phyloP scores from a whole-genome alignment of 2,113 vertebrate species.

The Meles meles region DNA sequence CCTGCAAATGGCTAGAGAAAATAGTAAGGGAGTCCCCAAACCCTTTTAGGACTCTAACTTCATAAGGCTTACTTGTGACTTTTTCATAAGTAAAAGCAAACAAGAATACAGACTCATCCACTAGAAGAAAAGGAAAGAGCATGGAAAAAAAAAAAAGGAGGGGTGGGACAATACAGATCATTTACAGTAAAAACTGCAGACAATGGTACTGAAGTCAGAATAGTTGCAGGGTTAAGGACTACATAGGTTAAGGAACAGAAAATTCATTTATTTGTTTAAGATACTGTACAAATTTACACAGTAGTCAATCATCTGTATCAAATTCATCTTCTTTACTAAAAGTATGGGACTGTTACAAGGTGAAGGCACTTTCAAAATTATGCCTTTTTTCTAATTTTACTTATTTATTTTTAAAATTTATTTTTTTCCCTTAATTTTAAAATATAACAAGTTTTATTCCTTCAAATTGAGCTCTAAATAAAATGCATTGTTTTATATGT shows the following conservation, averaged over 20 bases:
- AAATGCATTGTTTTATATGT: not conserved
- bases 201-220: not conserved
- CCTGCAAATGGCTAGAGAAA: not conserved
- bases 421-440: not conserved
- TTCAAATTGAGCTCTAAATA: conserved; percentile 7
- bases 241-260: not conserved
- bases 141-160: not conserved
- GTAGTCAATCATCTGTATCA: not conserved
- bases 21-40: not conserved
- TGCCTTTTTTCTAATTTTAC: not conserved
- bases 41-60: not conserved
- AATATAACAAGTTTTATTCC: not conserved
- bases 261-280: not conserved
- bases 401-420: not conserved
- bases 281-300: not conserved
- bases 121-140: not conserved
- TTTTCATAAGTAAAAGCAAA: not conserved
- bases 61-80: not conserved
- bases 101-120: not conserved
- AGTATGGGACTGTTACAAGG: not conserved
- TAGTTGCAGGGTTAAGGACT: not conserved
- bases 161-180: not conserved
- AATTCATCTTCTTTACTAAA: conserved; percentile 6
- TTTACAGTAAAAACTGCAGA: not conserved
- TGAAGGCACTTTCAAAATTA: not conserved